Evolutionary conservation across 2,113 vertebrate genomes (phyloP).

Genomic region (Pollimyrus isidori): DNA sequence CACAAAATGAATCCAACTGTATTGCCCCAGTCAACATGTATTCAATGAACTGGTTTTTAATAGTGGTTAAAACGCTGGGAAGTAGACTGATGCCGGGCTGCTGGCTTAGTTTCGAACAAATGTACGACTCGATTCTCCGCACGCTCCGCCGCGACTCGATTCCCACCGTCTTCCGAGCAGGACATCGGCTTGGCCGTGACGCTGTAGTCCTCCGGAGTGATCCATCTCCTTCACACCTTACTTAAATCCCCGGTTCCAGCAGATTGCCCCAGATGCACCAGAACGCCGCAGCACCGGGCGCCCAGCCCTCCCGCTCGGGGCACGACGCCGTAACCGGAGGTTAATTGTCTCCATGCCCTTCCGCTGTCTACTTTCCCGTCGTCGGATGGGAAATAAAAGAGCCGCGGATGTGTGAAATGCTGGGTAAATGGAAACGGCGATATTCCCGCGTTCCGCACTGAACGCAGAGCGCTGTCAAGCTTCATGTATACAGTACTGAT

Average conservation of each 20-base stretch:
- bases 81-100: neutral
- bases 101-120: neutral
- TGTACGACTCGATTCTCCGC: neutral
- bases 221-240: neutral
- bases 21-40: neutral
- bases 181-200: neutral
- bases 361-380: neutral
- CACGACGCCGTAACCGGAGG: neutral
- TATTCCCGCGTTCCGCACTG: neutral
- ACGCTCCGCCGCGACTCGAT: neutral
- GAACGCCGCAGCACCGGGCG: neutral
- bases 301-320: neutral
- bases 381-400: neutral
- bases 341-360: constrained; percentile 5
- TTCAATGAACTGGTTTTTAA: neutral
- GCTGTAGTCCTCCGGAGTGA: neutral
- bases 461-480: no score
- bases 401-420: neutral
- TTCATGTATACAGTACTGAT: neutral
- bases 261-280: neutral
- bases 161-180: neutral
- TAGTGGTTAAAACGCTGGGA: neutral
- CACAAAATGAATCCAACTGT: neutral
- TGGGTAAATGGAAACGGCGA: neutral
- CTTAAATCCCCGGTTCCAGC: neutral